phyloP scores from a whole-genome alignment of 2,113 vertebrate genomes.

The Pampusana beccarii region DNA sequence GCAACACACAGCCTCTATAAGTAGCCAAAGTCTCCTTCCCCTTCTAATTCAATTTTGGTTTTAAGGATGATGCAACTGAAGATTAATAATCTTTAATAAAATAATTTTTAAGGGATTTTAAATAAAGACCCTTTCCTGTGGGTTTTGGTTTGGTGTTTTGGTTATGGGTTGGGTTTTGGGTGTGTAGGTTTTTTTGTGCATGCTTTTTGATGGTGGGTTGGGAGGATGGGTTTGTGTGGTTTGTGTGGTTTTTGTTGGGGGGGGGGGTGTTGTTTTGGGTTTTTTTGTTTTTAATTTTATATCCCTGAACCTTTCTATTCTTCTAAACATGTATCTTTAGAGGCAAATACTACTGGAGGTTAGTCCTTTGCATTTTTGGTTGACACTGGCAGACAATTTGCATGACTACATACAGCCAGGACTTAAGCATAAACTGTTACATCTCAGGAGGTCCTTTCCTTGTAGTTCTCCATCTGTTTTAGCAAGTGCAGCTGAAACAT shows the following conservation, averaged over 20 bases:
- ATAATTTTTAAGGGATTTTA: background rate
- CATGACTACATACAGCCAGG: background rate
- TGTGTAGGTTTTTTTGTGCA: no score
- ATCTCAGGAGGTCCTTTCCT: background rate
- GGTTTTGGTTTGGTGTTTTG: background rate
- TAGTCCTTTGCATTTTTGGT: background rate
- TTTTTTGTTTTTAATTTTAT: no score
- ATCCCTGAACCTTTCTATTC: background rate
- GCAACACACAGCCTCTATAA: background rate
- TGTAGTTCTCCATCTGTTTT: background rate
- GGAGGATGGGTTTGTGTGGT: no score
- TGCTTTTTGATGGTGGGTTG: no score
- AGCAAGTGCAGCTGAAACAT: background rate
- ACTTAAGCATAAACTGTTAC: background rate
- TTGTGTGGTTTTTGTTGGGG: no score
- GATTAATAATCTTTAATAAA: background rate
- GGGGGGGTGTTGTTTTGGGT: no score
- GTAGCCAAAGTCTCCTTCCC: background rate
- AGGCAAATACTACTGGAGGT: background rate
- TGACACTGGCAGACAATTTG: background rate
- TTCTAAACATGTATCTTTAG: background rate
- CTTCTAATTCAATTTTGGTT: background rate
- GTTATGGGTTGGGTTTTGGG: no score
- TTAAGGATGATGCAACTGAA: background rate
- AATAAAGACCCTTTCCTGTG: background rate